Percentiles rank a stretch among this genome's conserved stretches.
phyloP scores from a whole-genome alignment of 2,113 vertebrate genomes.

The Nannobrachium achirus region DNA sequence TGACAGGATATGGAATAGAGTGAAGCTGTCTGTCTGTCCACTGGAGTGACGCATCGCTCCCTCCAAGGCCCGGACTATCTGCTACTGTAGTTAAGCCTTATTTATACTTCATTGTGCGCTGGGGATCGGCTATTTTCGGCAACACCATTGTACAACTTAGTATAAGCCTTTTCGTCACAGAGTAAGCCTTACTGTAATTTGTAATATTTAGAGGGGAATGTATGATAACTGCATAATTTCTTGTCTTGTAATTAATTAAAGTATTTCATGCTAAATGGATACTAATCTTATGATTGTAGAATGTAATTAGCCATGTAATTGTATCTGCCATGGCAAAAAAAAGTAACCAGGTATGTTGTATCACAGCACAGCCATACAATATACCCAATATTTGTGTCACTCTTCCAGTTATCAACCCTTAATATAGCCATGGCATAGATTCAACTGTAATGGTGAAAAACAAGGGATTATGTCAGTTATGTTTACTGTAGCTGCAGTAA shows the following conservation, averaged over 20 bases:
- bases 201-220: neutral
- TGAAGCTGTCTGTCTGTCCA: neutral
- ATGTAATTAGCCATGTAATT: neutral
- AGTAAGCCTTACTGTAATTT: neutral
- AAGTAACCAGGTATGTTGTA: neutral
- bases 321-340: neutral
- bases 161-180: no score
- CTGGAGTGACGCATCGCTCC: neutral
- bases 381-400: neutral
- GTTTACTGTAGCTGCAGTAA: neutral
- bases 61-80: neutral
- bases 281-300: neutral
- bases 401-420: neutral
- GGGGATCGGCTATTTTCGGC: no score
- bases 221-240: neutral
- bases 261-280: neutral
- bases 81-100: neutral
- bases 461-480: neutral
- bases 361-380: neutral
- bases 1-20: slow-evolving; percentile 2
- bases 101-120: no score
- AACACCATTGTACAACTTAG: no score
- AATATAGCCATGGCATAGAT: neutral
- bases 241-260: no score
- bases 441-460: neutral